A percentile compares a stretch with the other conserved stretches of the same genome.
Conservation (phyloP, 2,888 invertebrate genomes). For the Entomobrya multifasciata region DNA sequence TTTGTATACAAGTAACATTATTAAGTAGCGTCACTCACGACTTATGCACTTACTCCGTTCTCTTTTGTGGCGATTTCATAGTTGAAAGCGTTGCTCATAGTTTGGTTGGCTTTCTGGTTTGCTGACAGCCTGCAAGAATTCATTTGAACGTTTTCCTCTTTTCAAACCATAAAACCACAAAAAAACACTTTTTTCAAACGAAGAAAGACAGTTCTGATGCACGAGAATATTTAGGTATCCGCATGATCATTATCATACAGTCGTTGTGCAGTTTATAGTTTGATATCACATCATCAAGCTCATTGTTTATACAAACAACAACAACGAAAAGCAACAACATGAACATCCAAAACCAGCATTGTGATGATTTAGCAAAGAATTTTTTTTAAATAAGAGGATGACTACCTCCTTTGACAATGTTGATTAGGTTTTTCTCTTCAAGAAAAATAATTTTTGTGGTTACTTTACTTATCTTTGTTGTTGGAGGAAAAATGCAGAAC, state of each 20-base stretch:
- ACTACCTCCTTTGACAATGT: constrained; percentile 38
- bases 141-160: constrained; percentile 46
- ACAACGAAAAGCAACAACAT: constrained; percentile 5
- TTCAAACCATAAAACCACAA: constrained; percentile 62
- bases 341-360: background rate
- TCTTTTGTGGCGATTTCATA: constrained; percentile 15
- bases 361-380: constrained; percentile 7
- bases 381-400: background rate
- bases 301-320: constrained; percentile 12
- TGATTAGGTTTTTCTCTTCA: constrained; percentile 43
- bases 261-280: background rate
- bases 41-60: constrained; percentile 28
- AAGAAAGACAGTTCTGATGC: background rate
- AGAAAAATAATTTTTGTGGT: constrained; percentile 40
- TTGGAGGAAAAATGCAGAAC: background rate
- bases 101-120: constrained; percentile 17
- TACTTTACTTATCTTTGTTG: constrained; percentile 20
- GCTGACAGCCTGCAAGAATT: constrained; percentile 53
- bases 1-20: background rate
- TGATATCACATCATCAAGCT: background rate
- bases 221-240: constrained; percentile 41
- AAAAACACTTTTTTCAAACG: background rate
- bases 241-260: background rate
- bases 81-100: background rate
- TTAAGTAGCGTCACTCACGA: constrained; percentile 44